Conservation (phyloP, 2,888 invertebrate genomes). For the Metopia argyrocephala region DNA sequence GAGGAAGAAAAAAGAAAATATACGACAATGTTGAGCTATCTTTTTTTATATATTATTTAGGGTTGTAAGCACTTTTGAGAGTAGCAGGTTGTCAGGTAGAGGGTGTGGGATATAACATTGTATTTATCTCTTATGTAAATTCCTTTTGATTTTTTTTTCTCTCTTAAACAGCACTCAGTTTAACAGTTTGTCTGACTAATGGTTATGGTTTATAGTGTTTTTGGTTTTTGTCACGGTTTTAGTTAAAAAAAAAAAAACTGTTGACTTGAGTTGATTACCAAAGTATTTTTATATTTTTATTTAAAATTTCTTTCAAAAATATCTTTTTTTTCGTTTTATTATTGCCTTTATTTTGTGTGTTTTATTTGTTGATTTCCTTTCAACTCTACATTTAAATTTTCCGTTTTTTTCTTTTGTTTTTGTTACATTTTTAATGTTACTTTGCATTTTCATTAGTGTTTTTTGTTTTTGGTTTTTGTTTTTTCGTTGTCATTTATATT, state of each 20-base stretch:
- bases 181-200: not conserved
- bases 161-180: not conserved
- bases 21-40: not conserved
- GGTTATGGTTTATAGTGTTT: not conserved
- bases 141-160: slow-evolving; percentile 23
- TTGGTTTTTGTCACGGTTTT: not conserved
- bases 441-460: slow-evolving; percentile 8
- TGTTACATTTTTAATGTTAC: not conserved
- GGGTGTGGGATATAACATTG: no score
- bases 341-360: slow-evolving; percentile 33
- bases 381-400: not conserved
- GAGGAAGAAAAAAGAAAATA: not conserved
- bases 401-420: not conserved
- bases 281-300: slow-evolving; percentile 18
- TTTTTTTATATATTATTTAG: slow-evolving; percentile 12
- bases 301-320: not conserved
- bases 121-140: no score
- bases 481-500: not conserved
- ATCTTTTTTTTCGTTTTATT: slow-evolving; percentile 6
- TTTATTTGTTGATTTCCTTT: slow-evolving; percentile 43
- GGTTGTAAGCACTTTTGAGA: no score
- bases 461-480: slow-evolving; percentile 5
- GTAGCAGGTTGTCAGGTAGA: no score
- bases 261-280: slow-evolving; percentile 71
- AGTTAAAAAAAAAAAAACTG: slow-evolving; percentile 72